Conservation (phyloP, 2,888 invertebrate genomes). For the Oxyteleia sp. region DNA sequence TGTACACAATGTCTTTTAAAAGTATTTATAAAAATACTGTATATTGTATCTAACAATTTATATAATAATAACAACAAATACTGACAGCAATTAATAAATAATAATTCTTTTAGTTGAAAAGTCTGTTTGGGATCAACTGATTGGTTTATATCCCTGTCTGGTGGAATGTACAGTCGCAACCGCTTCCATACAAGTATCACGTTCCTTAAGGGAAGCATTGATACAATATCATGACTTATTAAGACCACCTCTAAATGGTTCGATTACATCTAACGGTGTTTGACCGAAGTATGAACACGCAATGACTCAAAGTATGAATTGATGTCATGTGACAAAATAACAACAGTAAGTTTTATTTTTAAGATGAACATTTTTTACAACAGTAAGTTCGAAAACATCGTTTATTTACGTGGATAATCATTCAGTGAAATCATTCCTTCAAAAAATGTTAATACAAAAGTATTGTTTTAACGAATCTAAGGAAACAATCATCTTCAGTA, state of each 20-base stretch:
- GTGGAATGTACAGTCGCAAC: conserved; percentile 94
- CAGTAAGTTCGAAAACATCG: background rate
- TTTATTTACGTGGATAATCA: no score
- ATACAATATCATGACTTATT: conserved; percentile 95
- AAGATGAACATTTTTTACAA: conserved; percentile 6
- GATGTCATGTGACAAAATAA: conserved; percentile 55
- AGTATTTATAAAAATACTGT: no score
- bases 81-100: no score
- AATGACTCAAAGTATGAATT: conserved; percentile 71
- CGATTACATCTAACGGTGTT: conserved; percentile 84
- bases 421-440: no score
- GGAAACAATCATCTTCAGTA: no score
- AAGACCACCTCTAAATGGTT: conserved; percentile 89
- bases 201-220: conserved; percentile 94
- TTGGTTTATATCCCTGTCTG: conserved; percentile 95
- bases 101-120: no score
- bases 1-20: no score
- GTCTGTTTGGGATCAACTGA: no score
- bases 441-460: no score
- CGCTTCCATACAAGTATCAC: conserved; percentile 93
- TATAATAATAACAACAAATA: no score
- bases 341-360: conserved; percentile 48
- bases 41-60: no score
- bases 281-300: conserved; percentile 82
- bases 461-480: no score